Evolutionary conservation across 2,888 invertebrate genomes (phyloP).

Genomic region (Amblyjoppa fuscipennis): DNA sequence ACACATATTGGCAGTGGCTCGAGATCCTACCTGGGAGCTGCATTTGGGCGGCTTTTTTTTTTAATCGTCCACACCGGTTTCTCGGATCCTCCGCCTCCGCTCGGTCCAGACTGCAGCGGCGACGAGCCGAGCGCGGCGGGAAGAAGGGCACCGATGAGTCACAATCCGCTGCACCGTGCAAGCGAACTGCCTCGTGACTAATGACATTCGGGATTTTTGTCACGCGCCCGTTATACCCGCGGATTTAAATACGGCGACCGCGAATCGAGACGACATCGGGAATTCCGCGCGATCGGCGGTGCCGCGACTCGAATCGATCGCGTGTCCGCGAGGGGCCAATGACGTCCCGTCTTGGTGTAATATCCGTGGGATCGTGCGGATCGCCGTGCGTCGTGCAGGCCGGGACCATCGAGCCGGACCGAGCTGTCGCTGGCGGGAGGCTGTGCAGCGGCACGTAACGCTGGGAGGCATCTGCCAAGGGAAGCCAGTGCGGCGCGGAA

Average conservation of each 20-base stretch:
- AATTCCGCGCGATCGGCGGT: background rate
- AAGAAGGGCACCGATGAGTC: background rate
- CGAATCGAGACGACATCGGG: too few relatives aligned
- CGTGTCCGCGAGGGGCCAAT: background rate
- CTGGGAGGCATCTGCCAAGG: conserved; percentile 1
- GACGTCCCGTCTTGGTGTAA: background rate
- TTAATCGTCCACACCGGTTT: background rate
- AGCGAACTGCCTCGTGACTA: background rate
- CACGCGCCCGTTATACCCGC: background rate
- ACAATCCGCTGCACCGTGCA: background rate
- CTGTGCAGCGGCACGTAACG: conserved; percentile 12
- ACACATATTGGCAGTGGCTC: background rate
- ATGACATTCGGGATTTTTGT: background rate
- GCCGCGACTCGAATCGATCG: background rate
- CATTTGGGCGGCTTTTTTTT: background rate
- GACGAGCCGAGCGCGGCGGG: background rate
- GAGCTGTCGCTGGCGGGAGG: conserved; percentile 19
- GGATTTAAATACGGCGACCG: background rate
- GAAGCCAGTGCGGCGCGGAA: background rate
- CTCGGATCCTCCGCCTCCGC: background rate
- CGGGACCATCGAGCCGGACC: conserved; percentile 7
- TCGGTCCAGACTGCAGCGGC: background rate
- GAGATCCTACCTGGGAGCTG: background rate
- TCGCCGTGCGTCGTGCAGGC: background rate
- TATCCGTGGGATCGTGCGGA: background rate